Evolutionary conservation across 2,113 vertebrate species (phyloP), one percentile per base, ranked within the genome.

Genomic region (Crotophaga sulcirostris): DNA sequence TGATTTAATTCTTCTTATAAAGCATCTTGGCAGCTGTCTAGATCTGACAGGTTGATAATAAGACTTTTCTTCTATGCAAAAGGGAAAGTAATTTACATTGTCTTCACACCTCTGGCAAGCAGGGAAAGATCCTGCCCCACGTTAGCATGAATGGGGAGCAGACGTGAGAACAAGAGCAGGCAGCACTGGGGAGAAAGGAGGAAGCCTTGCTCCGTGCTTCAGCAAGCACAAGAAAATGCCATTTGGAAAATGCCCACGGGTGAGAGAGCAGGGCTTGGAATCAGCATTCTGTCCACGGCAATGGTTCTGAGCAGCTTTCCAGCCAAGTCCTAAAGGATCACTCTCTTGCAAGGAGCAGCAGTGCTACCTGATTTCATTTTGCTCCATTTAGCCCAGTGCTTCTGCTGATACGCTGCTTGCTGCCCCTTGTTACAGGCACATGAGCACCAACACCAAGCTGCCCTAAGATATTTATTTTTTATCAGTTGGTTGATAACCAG

Each of bases 51-150:
- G 88, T 94, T 94, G 97, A 95, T 96, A 96, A 96, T 93, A 84
- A 96, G 94, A 91, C 87, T 95, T 94, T 87, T 69, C 83, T 52
- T 86, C 81, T 28, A 88, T 72, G 85, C 82, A 93, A 80, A 96
- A 94, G n/a, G 73, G 66, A 95, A 96, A 96, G 95, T 91, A 94
- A 95, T 97, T 97, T 95, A 96, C 93, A 95, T 96, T 94, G 91
- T 84, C 89, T 96, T 97, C 94, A 95, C 93, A 95, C 94, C 93
- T 96, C 87, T 93, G 79, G 89, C 93, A 94, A 96, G 82, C 59
- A 86, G 96, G 68, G 68, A 93, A 24, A 77, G 82, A 92, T 96
- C 56, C 64, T 92, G 88, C 93, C 80, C 92, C 67, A 60, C 0
- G 4, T 84, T 67, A 55, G 63, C 1, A 1, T 68, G 88, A 92